Evolutionary conservation across 2,113 vertebrate genomes (phyloP), one percentile per base, ranked within the genome.

Genomic region (Onychostruthus taczanowskii): DNA sequence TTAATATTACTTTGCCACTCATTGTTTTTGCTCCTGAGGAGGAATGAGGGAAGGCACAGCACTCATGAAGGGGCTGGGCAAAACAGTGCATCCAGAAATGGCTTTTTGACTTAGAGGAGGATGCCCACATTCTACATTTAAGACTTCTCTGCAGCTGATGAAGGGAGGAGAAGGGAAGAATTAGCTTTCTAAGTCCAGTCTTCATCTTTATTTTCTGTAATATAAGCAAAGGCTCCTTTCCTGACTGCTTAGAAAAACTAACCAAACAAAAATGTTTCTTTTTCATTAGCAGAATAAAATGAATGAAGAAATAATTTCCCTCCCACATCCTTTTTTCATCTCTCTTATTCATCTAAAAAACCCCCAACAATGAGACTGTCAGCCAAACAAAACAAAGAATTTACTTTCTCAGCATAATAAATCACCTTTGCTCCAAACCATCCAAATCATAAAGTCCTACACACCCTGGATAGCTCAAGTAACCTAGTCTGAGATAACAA

Each of bases 381-480:
- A 92, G 95, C 95, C 95, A 96, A 97, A 94, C 62, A 87, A 94
- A 96, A 96, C 88, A 97, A 89, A 81, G 83, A 90, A 78, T 93
- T 93, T 82, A 94, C 88, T 96, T 93, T 92, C 93, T 93, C 95
- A 93, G 89, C 88, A 64, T 73, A 94, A 95, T 94, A 96, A 97
- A 96, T 94, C 93, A 93, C 92, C 73, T 97, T 94, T 87, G 41
- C 53, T 97, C 77, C 58, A 87, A 86, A 56, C 64, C 46, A 87
- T 82, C 89, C 88, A 92, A 92, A 93, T 74, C 63, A 94, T 66
- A 61, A 94, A 96, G 94, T 73, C 52, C 49, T 82, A 78, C 79
- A 91, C 4, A 9, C 79, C 80, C 75, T 81, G 81, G 59, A 85
- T 68, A 77, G 72, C 55, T 91, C 63, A 84, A 91, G 64, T 68